These are phyloP conservation scores for Drosophila ananassae DNA, from an alignment of 1,140 invertebrate genomes.

Conservation along the genomic window DNA sequence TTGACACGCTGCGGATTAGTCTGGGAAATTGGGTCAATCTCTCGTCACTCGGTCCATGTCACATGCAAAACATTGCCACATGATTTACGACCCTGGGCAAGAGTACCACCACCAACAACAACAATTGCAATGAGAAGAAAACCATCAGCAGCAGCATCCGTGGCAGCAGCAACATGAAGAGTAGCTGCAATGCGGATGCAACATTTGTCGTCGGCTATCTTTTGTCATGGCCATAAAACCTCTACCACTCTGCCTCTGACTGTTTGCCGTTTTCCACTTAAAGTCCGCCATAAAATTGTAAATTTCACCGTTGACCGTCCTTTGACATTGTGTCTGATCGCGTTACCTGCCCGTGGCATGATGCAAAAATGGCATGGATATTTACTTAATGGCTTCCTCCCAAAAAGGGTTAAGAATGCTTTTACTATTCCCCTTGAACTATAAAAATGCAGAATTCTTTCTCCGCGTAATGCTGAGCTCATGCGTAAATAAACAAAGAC, in stretches of 20 bases:
- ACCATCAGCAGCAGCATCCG: conserved; percentile 15
- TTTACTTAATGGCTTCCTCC: conserved; percentile 47
- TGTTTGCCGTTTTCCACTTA: conserved; percentile 69
- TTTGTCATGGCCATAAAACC: conserved; percentile 75
- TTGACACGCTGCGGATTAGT: conserved; percentile 40
- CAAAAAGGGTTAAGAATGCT: conserved; percentile 41
- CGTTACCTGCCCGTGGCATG: conserved; percentile 31
- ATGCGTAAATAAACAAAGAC: conserved; percentile 66
- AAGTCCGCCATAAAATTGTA: conserved; percentile 68
- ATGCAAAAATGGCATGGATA: conserved; percentile 47
- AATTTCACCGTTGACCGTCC: conserved; percentile 69
- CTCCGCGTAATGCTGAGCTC: conserved; percentile 53
- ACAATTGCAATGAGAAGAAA: conserved; percentile 23
- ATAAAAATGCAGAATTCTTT: conserved; percentile 40
- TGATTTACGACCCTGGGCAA: conserved; percentile 65
- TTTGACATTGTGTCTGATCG: conserved; percentile 52
- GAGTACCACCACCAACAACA: conserved; percentile 15
- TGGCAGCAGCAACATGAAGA: conserved; percentile 29
- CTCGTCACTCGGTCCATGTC: conserved; percentile 47
- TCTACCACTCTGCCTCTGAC: conserved; percentile 33
- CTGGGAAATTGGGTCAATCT: conserved; percentile 59
- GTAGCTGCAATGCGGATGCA: conserved; percentile 58
- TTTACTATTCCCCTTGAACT: conserved; percentile 48
- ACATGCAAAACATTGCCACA: conserved; percentile 64
- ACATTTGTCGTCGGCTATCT: conserved; percentile 55